A percentile compares a stretch with the other conserved stretches of the same genome.
phyloP scores from a whole-genome alignment of 1,140 invertebrate species.

The Bursaphelenchus mucronatus region DNA sequence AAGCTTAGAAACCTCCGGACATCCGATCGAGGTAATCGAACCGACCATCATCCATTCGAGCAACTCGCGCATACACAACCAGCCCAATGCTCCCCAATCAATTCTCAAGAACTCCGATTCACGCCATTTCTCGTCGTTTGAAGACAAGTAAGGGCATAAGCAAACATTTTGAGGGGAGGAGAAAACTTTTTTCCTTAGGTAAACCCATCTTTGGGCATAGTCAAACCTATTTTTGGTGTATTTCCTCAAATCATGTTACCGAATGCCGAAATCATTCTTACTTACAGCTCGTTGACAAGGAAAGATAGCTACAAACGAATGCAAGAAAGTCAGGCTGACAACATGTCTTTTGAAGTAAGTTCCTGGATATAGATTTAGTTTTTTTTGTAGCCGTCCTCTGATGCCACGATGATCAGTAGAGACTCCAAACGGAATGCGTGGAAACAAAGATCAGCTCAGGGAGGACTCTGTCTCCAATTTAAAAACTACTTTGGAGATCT shows the following conservation, averaged over 20 bases:
- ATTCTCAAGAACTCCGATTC: constrained; percentile 29
- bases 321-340: constrained; percentile 49
- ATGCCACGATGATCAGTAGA: constrained; percentile 33
- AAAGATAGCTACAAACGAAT: constrained; percentile 57
- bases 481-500: too few relatives aligned
- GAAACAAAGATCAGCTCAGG: too few relatives aligned
- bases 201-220: too few relatives aligned
- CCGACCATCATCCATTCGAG: neutral
- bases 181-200: too few relatives aligned
- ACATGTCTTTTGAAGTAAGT: constrained; percentile 48
- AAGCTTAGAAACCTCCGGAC: constrained; percentile 29
- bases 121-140: constrained; percentile 13
- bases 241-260: too few relatives aligned
- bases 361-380: neutral
- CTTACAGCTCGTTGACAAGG: constrained; percentile 52
- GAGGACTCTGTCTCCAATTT: neutral
- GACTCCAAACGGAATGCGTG: constrained; percentile 17
- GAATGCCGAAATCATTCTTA: too few relatives aligned
- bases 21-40: constrained; percentile 7
- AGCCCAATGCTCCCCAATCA: constrained; percentile 16
- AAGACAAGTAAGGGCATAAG: constrained; percentile 24
- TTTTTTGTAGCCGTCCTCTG: constrained; percentile 34
- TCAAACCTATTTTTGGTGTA: too few relatives aligned
- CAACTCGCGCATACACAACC: neutral
- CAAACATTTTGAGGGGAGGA: too few relatives aligned